Percentiles rank a stretch among this genome's conserved stretches.
Conservation (phyloP, 2,113 vertebrate genomes). For the Pagrus major region DNA sequence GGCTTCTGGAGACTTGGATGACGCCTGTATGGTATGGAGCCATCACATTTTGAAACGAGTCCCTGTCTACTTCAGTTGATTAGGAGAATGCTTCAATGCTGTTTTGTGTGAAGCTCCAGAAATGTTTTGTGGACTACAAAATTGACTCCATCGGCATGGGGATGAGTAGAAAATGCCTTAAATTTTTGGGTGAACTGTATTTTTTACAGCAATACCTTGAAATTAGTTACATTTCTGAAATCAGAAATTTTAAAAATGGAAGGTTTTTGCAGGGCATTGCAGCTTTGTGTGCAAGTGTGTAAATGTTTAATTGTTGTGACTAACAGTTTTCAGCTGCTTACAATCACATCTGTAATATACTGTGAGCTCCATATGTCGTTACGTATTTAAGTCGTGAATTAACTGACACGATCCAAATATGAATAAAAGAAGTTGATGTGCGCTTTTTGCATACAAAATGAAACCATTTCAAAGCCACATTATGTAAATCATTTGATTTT, state of each 20-base stretch:
- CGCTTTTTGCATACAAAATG: neutral
- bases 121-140: no score
- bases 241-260: neutral
- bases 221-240: neutral
- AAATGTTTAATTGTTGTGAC: constrained; percentile 51
- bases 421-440: neutral
- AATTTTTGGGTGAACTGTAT: no score
- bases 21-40: no score
- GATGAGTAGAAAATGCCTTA: no score
- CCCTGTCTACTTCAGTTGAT: no score
- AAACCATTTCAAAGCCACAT: neutral
- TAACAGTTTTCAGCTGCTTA: constrained; percentile 49
- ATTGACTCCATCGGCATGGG: no score
- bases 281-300: constrained; percentile 48
- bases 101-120: no score
- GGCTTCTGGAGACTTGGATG: no score
- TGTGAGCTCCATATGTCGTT: constrained; percentile 69
- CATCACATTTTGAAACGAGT: no score
- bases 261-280: constrained; percentile 33
- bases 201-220: neutral
- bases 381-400: neutral
- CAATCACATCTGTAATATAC: constrained; percentile 40
- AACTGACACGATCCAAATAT: neutral
- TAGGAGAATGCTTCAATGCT: no score
- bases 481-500: neutral